A percentile compares a stretch with the other conserved stretches of the same genome.
Conservation (phyloP, 2,113 vertebrate genomes). For the Epinephelus cyanopodus region DNA sequence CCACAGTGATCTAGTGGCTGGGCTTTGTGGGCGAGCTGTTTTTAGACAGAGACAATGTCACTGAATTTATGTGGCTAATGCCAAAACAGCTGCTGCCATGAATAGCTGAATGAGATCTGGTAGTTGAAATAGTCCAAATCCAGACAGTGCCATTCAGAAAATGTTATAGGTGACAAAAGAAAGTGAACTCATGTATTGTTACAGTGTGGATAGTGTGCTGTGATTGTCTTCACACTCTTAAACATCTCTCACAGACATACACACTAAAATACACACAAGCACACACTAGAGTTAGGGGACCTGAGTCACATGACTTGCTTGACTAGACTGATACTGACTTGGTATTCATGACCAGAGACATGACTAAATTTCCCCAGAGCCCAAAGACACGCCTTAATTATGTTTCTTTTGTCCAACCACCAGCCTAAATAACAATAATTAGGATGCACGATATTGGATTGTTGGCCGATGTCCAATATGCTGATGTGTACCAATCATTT, state of each 20-base stretch:
- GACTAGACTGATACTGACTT: no score
- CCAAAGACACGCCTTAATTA: no score
- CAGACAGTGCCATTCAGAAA: constrained; percentile 59
- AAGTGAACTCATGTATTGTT: constrained; percentile 13
- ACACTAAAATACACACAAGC: neutral
- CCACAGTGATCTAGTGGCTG: constrained; percentile 59
- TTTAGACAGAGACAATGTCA: constrained; percentile 71
- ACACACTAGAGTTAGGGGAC: neutral
- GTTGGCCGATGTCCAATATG: no score
- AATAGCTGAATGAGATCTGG: constrained; percentile 65
- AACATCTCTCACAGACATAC: neutral
- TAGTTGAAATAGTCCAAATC: constrained; percentile 45
- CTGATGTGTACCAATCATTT: no score
- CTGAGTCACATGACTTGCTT: no score
- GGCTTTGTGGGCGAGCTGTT: constrained; percentile 69
- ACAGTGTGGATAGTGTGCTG: neutral
- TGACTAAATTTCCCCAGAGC: no score
- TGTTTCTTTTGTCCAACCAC: no score
- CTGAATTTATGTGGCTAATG: constrained; percentile 70
- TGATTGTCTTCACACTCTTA: constrained; percentile 14
- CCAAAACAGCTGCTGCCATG: constrained; percentile 75
- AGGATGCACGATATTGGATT: no score
- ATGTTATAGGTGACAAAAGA: constrained; percentile 49
- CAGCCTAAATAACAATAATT: no score
- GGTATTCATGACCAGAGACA: no score